Conservation (phyloP, 1,140 invertebrate genomes). For the Anoplolepis gracilipes region DNA sequence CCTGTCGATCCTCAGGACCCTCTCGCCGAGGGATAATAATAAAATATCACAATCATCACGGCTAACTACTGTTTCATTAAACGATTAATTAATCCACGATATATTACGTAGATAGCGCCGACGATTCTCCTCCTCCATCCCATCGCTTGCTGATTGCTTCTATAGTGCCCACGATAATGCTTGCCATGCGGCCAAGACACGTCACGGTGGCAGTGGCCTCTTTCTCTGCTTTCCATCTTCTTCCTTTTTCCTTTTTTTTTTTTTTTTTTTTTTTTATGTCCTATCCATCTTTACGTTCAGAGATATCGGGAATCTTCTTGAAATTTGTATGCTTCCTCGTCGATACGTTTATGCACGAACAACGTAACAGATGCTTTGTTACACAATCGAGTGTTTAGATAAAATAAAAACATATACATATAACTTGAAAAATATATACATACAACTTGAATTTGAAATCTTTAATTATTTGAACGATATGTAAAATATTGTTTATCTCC, state of each 20-base stretch:
- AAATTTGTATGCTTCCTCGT: background rate
- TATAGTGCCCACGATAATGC: conserved; percentile 60
- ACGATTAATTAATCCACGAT: conserved; percentile 84
- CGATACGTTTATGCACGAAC: background rate
- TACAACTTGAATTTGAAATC: background rate
- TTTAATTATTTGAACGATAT: background rate
- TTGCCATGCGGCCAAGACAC: conserved; percentile 62
- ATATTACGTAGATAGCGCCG: conserved; percentile 80
- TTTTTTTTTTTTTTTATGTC: conserved; percentile 25
- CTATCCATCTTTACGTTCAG: conserved; percentile 15
- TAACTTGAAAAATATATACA: background rate
- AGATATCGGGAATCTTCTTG: conserved; percentile 4
- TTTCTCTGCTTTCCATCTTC: conserved; percentile 37
- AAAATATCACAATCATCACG: conserved; percentile 84
- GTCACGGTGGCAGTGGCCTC: conserved; percentile 32
- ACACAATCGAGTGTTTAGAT: conserved; percentile 67
- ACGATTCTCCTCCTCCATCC: conserved; percentile 28
- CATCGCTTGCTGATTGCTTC: conserved; percentile 55
- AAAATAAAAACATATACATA: background rate
- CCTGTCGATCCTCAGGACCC: conserved; percentile 40
- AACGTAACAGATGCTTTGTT: conserved; percentile 32
- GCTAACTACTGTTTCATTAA: conserved; percentile 84
- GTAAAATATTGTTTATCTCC: background rate
- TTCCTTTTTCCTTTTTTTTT: background rate
- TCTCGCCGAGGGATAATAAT: conserved; percentile 77